These are phyloP conservation scores for Henricia sp. DNA, from an alignment of 53 echinoderm and acorn worm genomes.

Conservation along the genomic window DNA sequence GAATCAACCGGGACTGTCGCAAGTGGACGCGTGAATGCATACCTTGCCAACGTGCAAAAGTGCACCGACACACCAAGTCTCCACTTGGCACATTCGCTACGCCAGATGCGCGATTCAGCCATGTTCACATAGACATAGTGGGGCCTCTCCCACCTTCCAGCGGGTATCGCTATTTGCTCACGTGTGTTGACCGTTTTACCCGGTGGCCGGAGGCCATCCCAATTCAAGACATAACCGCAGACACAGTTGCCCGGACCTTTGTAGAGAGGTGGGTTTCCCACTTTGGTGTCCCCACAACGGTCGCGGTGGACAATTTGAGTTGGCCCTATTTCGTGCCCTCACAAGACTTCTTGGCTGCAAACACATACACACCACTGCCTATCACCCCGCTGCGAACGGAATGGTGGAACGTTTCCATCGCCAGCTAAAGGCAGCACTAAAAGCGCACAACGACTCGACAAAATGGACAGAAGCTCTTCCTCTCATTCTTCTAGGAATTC, in stretches of 20 bases:
- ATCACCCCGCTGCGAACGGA: conserved; percentile 48
- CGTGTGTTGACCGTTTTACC: conserved; percentile 40
- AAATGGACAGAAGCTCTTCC: conserved; percentile 63
- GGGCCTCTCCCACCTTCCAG: conserved; percentile 67
- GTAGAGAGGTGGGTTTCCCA: conserved; percentile 35
- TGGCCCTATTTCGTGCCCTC: conserved; percentile 44
- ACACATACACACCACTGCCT: conserved; percentile 22
- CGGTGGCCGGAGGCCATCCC: conserved; percentile 62
- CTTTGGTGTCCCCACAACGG: conserved; percentile 42
- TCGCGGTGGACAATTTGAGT: conserved; percentile 61
- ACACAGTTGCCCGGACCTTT: conserved; percentile 52
- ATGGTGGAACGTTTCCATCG: conserved; percentile 29
- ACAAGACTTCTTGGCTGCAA: conserved; percentile 25
- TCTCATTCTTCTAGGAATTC: conserved; percentile 49
- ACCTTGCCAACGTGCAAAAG: conserved; percentile 18
- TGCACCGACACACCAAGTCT: conserved; percentile 60
- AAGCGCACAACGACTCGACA: background rate
- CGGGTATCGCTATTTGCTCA: conserved; percentile 56
- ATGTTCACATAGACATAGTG: conserved; percentile 64
- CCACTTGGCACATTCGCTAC: conserved; percentile 55
- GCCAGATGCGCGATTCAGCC: conserved; percentile 60
- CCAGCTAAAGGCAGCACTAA: conserved; percentile 33
- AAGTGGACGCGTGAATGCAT: conserved; percentile 44
- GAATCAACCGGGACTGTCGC: conserved; percentile 50
- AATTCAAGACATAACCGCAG: conserved; percentile 33